Evolutionary conservation across 2,888 invertebrate genomes (phyloP), one percentile per base, ranked within the genome.

Genomic region (Eueremaeus valkanovi): DNA sequence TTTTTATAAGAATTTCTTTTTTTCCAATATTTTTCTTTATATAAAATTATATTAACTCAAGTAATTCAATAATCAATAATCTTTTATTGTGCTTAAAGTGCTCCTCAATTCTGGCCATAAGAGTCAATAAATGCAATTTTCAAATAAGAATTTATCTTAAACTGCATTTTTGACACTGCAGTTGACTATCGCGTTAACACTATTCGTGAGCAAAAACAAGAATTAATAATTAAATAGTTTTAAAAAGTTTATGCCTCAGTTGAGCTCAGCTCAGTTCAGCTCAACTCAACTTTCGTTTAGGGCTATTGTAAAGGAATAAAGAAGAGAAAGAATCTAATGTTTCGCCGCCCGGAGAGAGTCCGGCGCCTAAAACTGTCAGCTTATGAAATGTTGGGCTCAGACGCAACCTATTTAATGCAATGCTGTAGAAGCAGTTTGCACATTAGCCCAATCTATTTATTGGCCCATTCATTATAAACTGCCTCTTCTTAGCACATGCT

Each of bases 361-460:
- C 66, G 66, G 66, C 66, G 66, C 66, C 66, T 66, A 36, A 55
- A 66, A 36, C 66, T 66, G 66, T 66, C 66, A 66, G 33, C 6
- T 66, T 66, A 66, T 66, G 66, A 36, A 66, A 36, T 33, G n/a
- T 27, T 58, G 24, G 13, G 58, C 24, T 11, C 55, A n/a, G 21
- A n/a, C 55, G 27, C 5, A 58, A 21, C 27, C 33, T 36, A 31
- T 66, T 36, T n/a, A 31, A 66, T 36, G 33, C 18, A 36, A 31
- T 21, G n/a, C n/a, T 3, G 21, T 36, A n/a, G 11, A 27, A 58
- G 6, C 11, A 18, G 27, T 29, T 66, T 36, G 11, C 36, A 36
- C 66, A 36, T 66, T 36, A 36, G 11, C 13, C 31, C n/a, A n/a
- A 27, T 16, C 21, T 58, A 66, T 66, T 66, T 66, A 66, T 66